phyloP scores from a whole-genome alignment of 2,797 vertebrate species.

The Sarcoramphus papa region DNA sequence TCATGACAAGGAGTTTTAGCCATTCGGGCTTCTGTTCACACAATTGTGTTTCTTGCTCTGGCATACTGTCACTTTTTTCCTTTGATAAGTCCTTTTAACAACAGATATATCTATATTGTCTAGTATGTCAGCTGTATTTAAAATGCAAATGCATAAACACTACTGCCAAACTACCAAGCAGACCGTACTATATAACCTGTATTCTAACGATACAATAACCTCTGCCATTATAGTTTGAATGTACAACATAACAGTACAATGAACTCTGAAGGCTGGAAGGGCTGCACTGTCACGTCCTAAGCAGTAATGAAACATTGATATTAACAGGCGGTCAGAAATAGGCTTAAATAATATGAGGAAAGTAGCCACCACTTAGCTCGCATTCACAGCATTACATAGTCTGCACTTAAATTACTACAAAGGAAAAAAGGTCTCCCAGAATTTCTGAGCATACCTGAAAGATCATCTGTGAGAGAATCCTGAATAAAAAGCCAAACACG shows the following conservation, averaged over 20 bases:
- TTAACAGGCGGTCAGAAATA: neutral
- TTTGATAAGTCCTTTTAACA: neutral
- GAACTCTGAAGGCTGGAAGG: neutral
- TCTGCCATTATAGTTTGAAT: neutral
- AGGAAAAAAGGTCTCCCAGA: neutral
- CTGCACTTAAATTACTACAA: neutral
- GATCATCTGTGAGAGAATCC: neutral
- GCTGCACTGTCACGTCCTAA: neutral
- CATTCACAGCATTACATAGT: neutral
- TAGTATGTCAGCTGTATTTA: neutral
- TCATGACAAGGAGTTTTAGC: neutral
- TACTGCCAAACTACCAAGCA: neutral
- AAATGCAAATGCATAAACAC: neutral
- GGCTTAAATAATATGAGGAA: neutral
- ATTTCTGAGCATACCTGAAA: neutral
- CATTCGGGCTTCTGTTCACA: neutral
- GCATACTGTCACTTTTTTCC: neutral
- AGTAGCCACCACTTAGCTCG: neutral
- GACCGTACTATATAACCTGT: neutral
- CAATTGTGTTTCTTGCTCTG: neutral
- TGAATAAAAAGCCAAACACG: neutral
- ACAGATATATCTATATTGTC: neutral
- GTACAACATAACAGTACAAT: neutral
- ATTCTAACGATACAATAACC: neutral
- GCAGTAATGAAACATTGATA: neutral